phyloP scores from a whole-genome alignment of 2,113 vertebrate species.

The Myotis yumanensis region DNA sequence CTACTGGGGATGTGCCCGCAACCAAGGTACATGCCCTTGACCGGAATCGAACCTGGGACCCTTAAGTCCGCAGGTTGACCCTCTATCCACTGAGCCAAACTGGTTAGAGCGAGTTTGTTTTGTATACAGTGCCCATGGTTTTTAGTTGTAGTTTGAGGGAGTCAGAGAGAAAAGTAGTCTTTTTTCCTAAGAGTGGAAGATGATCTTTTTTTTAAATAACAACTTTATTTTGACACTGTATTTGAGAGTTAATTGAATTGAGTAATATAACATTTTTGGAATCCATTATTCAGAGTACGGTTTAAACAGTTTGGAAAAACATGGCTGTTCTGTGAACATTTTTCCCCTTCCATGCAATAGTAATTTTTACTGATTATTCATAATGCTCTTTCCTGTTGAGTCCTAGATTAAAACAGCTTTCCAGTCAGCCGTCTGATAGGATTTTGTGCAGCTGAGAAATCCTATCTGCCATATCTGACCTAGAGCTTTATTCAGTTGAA shows the following conservation, averaged over 20 bases:
- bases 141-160: slow-evolving; percentile 12
- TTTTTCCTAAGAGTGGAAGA: background rate
- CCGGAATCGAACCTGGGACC: no score
- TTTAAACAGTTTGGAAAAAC: background rate
- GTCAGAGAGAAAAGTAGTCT: background rate
- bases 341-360: background rate
- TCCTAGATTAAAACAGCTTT: slow-evolving; percentile 10
- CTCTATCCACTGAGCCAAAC: no score
- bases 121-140: background rate
- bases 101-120: background rate
- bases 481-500: slow-evolving; percentile 13
- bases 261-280: background rate
- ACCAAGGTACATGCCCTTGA: no score
- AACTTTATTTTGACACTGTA: background rate
- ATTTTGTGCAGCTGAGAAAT: background rate
- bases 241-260: slow-evolving; percentile 4
- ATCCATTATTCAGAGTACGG: background rate
- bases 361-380: background rate
- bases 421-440: background rate
- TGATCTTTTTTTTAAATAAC: background rate
- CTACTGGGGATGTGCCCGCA: no score
- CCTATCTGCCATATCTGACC: background rate
- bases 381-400: background rate
- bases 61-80: no score
- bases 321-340: background rate